Evolutionary conservation across 2,888 invertebrate genomes (phyloP).

Genomic region (Apomyelois bistriatella): DNA sequence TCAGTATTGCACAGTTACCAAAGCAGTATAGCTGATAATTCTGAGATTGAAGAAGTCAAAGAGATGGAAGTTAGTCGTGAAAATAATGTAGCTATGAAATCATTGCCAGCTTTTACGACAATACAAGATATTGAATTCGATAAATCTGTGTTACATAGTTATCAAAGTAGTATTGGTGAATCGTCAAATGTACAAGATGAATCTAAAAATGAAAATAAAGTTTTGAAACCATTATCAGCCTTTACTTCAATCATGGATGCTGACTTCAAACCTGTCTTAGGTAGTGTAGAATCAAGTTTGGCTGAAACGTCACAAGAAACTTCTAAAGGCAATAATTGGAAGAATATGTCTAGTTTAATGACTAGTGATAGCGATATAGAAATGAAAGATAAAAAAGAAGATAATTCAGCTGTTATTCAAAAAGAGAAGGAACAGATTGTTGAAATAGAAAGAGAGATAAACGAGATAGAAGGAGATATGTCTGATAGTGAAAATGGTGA

Average conservation of each 20-base stretch:
- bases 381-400: constrained; percentile 37
- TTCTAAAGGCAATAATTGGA: constrained; percentile 24
- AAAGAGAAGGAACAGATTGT: constrained; percentile 64
- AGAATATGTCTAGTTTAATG: constrained; percentile 53
- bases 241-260: constrained; percentile 44
- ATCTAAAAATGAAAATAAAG: constrained; percentile 24
- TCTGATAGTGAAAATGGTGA: constrained; percentile 38
- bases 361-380: constrained; percentile 67
- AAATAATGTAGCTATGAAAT: constrained; percentile 31
- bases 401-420: constrained; percentile 45
- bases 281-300: constrained; percentile 47
- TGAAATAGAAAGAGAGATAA: constrained; percentile 68
- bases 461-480: constrained; percentile 65
- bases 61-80: constrained; percentile 21
- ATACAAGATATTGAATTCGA: constrained; percentile 49
- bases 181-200: constrained; percentile 34
- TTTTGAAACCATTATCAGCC: constrained; percentile 31
- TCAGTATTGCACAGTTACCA: constrained; percentile 60
- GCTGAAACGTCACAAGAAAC: constrained; percentile 34
- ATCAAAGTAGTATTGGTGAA: constrained; percentile 44
- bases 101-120: constrained; percentile 45
- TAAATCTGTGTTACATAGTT: constrained; percentile 54
- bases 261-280: constrained; percentile 52
- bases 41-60: constrained; percentile 34
- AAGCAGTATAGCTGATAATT: constrained; percentile 47